These are phyloP conservation scores for Prochilodus magdalenae DNA, from an alignment of 2,113 vertebrate species.

Conservation along the genomic window DNA sequence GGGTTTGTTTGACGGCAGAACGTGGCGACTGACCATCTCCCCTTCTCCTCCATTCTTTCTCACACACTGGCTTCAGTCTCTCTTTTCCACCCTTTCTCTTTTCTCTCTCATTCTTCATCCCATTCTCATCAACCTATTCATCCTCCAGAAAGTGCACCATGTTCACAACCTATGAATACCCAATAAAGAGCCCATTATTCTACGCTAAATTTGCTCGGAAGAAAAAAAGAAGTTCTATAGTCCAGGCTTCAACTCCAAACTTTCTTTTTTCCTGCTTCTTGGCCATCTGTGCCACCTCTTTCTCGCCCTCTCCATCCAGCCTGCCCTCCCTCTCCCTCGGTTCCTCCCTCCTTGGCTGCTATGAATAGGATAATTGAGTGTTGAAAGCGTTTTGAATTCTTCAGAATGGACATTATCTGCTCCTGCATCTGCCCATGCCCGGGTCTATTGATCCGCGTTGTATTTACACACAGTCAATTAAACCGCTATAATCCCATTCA, in stretches of 20 bases:
- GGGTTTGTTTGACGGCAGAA: not conserved
- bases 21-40: not conserved
- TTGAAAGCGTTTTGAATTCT: slow-evolving; percentile 87
- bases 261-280: not conserved
- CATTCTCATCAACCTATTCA: slow-evolving; percentile 69
- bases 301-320: not conserved
- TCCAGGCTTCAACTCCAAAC: slow-evolving; percentile 63
- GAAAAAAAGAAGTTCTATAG: slow-evolving; percentile 80
- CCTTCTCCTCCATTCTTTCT: not conserved
- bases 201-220: slow-evolving; percentile 82
- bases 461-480: slow-evolving; percentile 94
- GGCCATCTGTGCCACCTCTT: slow-evolving; percentile 36
- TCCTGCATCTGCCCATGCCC: slow-evolving; percentile 89
- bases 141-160: slow-evolving; percentile 53
- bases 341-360: slow-evolving; percentile 54
- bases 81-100: slow-evolving; percentile 55
- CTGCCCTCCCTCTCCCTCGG: slow-evolving; percentile 45
- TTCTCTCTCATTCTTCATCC: slow-evolving; percentile 71
- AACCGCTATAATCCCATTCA: slow-evolving; percentile 85
- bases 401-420: slow-evolving; percentile 82
- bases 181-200: slow-evolving; percentile 81
- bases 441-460: slow-evolving; percentile 74
- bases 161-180: slow-evolving; percentile 76
- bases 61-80: not conserved
- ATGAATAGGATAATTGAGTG: slow-evolving; percentile 87